Evolutionary conservation across 2,888 invertebrate species (phyloP).

Genomic region (Cryptophagus acutangulus): DNA sequence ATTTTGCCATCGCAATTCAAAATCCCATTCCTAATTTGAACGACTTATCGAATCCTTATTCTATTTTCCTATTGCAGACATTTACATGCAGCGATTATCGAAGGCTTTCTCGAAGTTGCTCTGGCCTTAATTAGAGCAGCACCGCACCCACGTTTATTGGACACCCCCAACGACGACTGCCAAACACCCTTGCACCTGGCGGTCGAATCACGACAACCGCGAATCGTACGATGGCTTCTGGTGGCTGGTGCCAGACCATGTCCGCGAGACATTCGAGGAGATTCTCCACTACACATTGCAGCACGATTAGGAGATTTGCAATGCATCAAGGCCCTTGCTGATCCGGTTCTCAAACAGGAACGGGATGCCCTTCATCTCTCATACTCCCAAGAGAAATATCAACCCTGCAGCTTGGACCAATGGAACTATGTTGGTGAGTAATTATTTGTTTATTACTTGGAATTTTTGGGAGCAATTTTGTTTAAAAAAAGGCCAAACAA

Average conservation of each 20-base stretch:
- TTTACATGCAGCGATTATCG: slow-evolving; percentile 79
- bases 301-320: slow-evolving; percentile 64
- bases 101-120: slow-evolving; percentile 68
- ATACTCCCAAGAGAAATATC: slow-evolving; percentile 43
- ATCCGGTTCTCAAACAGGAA: slow-evolving; percentile 57
- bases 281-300: slow-evolving; percentile 84
- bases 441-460: slow-evolving; percentile 12
- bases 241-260: slow-evolving; percentile 69
- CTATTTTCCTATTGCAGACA: slow-evolving; percentile 56
- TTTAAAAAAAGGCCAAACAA: too few species aligned
- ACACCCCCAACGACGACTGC: slow-evolving; percentile 74
- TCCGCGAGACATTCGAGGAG: slow-evolving; percentile 69
- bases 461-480: not conserved
- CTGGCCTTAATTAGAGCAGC: slow-evolving; percentile 70
- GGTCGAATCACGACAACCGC: slow-evolving; percentile 69
- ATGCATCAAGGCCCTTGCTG: slow-evolving; percentile 69
- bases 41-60: too few species aligned
- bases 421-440: slow-evolving; percentile 81
- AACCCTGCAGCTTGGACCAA: slow-evolving; percentile 62
- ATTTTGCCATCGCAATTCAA: too few species aligned
- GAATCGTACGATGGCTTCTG: slow-evolving; percentile 70
- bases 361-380: slow-evolving; percentile 36
- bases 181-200: slow-evolving; percentile 85
- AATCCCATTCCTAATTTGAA: too few species aligned
- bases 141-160: slow-evolving; percentile 70